Conservation (phyloP, 2,113 vertebrate species). For the Vanacampus margaritifer region DNA sequence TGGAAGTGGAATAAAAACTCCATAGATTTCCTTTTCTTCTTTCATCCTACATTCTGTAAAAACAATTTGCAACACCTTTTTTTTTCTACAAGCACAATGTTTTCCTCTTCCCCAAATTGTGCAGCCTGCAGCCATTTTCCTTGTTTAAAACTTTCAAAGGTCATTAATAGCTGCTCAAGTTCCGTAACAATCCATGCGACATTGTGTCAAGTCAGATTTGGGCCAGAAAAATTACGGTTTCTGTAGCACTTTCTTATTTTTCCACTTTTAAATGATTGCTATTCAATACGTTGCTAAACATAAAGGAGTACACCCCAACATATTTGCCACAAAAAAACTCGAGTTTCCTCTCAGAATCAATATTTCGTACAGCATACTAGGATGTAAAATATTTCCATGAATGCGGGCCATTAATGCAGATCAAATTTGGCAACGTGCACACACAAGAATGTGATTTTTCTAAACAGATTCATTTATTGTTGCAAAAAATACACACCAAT, state of each 20-base stretch:
- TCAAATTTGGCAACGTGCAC: neutral
- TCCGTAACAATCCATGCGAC: conserved; percentile 24
- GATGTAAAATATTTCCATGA: neutral
- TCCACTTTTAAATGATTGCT: conserved; percentile 5
- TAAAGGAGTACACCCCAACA: neutral
- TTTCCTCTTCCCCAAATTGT: conserved; percentile 10
- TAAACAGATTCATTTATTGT: neutral
- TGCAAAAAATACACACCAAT: neutral
- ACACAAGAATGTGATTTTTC: neutral
- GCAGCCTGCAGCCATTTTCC: neutral
- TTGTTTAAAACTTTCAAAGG: conserved; percentile 27
- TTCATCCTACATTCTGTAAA: neutral
- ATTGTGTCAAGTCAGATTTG: conserved; percentile 39
- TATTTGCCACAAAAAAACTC: neutral
- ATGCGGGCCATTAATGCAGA: neutral
- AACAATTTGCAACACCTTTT: neutral
- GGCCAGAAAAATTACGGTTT: conserved; percentile 34
- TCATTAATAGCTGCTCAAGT: conserved; percentile 35
- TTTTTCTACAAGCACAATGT: neutral
- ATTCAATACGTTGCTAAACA: neutral
- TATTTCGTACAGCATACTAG: neutral
- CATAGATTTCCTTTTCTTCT: neutral
- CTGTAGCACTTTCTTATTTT: conserved; percentile 56
- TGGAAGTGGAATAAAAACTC: neutral
- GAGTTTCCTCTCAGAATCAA: neutral